phyloP scores from a whole-genome alignment of 2,888 invertebrate genomes.

The Drosophila merina region DNA sequence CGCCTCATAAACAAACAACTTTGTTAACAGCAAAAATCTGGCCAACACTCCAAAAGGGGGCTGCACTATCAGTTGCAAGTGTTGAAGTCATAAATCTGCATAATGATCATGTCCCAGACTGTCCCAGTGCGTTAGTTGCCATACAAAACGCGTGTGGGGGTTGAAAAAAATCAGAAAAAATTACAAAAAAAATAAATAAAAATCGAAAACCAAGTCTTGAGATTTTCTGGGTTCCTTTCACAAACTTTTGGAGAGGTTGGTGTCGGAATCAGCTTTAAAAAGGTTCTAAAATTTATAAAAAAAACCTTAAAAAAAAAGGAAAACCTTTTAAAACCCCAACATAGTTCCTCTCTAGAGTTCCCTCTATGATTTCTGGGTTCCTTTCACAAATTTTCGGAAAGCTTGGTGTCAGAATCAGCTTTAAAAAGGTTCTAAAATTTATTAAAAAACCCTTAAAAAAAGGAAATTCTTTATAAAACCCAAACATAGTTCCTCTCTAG shows the following conservation, averaged over 20 bases:
- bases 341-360: too few species aligned
- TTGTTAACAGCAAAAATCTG: constrained; percentile 53
- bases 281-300: too few species aligned
- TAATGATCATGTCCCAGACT: constrained; percentile 53
- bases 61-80: constrained; percentile 70
- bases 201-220: neutral
- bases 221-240: constrained; percentile 21
- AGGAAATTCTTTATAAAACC: too few species aligned
- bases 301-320: too few species aligned
- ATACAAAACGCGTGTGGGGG: constrained; percentile 19
- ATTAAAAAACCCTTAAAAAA: too few species aligned
- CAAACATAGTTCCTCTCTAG: too few species aligned
- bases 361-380: constrained; percentile 4
- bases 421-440: too few species aligned
- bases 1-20: constrained; percentile 78
- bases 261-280: too few species aligned
- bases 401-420: too few species aligned
- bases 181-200: too few species aligned
- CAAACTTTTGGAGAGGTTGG: neutral
- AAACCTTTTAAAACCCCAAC: too few species aligned
- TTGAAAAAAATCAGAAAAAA: neutral
- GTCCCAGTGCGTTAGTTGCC: constrained; percentile 18
- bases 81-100: constrained; percentile 78
- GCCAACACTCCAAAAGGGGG: neutral
- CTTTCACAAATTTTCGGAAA: neutral